These are phyloP conservation scores for Falcunculus frontatus DNA, from an alignment of 2,113 vertebrate genomes.

Conservation along the genomic window DNA sequence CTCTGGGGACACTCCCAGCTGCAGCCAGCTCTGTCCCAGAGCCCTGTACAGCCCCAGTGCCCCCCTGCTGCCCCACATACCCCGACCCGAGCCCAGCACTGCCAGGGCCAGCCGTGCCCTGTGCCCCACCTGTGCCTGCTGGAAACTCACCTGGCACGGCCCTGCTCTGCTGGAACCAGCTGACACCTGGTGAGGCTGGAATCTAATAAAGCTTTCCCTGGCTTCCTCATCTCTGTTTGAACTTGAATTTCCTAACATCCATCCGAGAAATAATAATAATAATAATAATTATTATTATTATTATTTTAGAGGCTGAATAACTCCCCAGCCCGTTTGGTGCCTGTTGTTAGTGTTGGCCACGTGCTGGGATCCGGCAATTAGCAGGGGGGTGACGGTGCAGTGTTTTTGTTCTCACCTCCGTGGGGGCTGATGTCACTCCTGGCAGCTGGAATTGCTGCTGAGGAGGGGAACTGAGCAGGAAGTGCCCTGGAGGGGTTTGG, in stretches of 20 bases:
- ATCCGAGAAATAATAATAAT: neutral
- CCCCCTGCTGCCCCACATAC: neutral
- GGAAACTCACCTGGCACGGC: neutral
- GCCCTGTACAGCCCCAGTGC: neutral
- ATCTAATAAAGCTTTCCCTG: conserved; percentile 55
- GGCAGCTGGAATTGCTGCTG: neutral
- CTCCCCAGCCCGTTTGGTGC: neutral
- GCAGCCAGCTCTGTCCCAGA: neutral
- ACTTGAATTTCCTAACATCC: conserved; percentile 34
- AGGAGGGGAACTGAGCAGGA: neutral
- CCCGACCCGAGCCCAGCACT: neutral
- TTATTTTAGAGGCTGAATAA: neutral
- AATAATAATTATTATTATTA: neutral
- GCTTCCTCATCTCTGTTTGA: conserved; percentile 43
- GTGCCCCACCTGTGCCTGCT: neutral
- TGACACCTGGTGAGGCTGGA: conserved; percentile 1
- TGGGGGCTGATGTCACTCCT: neutral
- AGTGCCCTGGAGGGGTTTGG: neutral
- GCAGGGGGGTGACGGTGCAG: neutral
- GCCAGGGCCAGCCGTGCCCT: neutral
- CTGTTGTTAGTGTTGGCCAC: neutral
- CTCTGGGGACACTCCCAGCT: neutral
- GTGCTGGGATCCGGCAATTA: neutral
- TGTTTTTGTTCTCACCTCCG: neutral
- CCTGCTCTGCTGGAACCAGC: neutral